Evolutionary conservation across 2,888 invertebrate species (phyloP).

Genomic region (Aquatica leii): DNA sequence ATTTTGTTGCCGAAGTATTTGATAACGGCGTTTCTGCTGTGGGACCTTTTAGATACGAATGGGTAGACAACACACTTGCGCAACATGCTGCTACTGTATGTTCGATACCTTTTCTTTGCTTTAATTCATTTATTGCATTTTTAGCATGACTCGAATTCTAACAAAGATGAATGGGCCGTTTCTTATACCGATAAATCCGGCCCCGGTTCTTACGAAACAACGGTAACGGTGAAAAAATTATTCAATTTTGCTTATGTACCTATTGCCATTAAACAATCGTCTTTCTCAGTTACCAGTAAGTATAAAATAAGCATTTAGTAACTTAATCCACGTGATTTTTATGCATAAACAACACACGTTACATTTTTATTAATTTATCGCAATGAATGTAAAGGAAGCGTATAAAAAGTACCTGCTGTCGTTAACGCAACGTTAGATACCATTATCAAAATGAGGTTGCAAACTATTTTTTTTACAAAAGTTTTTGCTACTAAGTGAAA

Average conservation of each 20-base stretch:
- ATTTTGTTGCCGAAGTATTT: not conserved
- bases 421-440: no score
- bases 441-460: no score
- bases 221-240: not conserved
- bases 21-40: not conserved
- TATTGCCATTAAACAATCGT: not conserved
- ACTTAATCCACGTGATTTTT: no score
- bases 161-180: not conserved
- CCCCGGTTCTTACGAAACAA: not conserved
- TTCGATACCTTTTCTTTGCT: not conserved
- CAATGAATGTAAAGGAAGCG: no score
- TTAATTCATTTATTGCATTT: not conserved
- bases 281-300: no score
- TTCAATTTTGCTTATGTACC: not conserved
- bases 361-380: no score
- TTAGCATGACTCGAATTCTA: not conserved
- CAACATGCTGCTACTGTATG: not conserved
- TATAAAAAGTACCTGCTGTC: no score
- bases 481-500: no score
- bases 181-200: not conserved
- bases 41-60: not conserved
- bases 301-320: no score
- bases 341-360: no score
- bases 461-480: no score
- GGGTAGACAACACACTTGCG: not conserved